These are phyloP conservation scores for Actenoides hombroni DNA, from an alignment of 2,113 vertebrate genomes.

Conservation along the genomic window DNA sequence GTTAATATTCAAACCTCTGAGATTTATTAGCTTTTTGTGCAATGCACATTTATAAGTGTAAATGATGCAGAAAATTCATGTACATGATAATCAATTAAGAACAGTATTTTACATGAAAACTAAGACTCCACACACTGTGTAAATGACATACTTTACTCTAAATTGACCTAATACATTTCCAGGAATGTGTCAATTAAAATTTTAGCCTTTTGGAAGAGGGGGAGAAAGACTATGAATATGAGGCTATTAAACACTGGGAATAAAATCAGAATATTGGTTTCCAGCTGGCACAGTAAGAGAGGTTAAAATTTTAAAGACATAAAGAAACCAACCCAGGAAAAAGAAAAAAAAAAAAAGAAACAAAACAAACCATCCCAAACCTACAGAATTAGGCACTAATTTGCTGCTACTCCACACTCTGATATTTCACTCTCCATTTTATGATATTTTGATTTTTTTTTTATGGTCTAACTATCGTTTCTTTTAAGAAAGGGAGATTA, in stretches of 20 bases:
- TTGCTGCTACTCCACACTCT: not conserved
- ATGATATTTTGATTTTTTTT: not conserved
- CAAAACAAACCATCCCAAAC: not conserved
- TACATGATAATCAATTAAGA: constrained; percentile 64
- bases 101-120: constrained; percentile 40
- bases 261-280: constrained; percentile 53
- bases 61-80: constrained; percentile 56
- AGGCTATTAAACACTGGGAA: constrained; percentile 62
- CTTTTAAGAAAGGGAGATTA: not conserved
- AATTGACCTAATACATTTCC: constrained; percentile 69
- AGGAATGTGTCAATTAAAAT: constrained; percentile 73
- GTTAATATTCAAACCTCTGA: constrained; percentile 36
- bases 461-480: not conserved
- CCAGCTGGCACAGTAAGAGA: constrained; percentile 63
- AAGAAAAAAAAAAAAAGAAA: not conserved
- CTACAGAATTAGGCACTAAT: not conserved
- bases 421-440: not conserved
- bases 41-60: constrained; percentile 56
- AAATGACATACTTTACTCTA: constrained; percentile 59
- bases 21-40: constrained; percentile 62
- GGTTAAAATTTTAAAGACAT: constrained; percentile 51
- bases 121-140: constrained; percentile 4
- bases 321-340: not conserved
- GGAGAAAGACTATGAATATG: not conserved
- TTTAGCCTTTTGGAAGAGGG: constrained; percentile 52